Evolutionary conservation across 2,888 invertebrate species (phyloP).

Genomic region (Papilio gigon): DNA sequence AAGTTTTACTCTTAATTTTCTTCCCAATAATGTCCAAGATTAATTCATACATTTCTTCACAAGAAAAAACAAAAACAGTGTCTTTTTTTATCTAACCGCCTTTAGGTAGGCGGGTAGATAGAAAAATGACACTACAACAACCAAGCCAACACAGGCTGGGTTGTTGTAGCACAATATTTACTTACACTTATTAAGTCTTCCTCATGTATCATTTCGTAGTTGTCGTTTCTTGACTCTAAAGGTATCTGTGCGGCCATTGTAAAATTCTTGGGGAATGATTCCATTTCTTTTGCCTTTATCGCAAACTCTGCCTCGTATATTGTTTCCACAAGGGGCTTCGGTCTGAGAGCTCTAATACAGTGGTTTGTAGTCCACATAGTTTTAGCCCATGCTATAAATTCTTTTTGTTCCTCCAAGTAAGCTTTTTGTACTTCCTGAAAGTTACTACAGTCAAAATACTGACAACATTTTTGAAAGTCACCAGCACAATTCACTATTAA

Average conservation of each 20-base stretch:
- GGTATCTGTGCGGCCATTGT: constrained; percentile 68
- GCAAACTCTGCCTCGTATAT: constrained; percentile 68
- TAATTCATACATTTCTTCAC: too few species aligned
- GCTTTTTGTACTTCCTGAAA: constrained; percentile 58
- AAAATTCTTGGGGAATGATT: constrained; percentile 59
- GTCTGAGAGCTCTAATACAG: constrained; percentile 63
- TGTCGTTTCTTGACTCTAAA: constrained; percentile 47
- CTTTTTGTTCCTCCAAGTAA: constrained; percentile 67
- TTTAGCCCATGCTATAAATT: constrained; percentile 69
- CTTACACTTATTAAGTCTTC: constrained; percentile 64
- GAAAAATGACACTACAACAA: too few species aligned
- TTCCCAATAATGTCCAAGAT: too few species aligned
- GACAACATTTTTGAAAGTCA: not conserved
- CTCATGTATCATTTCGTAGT: constrained; percentile 52
- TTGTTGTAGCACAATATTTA: too few species aligned
- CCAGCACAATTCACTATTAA: not conserved
- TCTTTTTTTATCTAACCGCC: too few species aligned
- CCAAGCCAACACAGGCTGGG: too few species aligned
- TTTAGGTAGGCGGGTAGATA: too few species aligned
- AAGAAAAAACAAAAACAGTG: too few species aligned
- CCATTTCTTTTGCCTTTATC: constrained; percentile 54
- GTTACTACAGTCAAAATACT: not conserved
- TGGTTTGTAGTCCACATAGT: constrained; percentile 60
- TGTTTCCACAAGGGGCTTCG: constrained; percentile 61
- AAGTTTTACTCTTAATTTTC: too few species aligned